Percentiles rank a stretch among this genome's conserved stretches.
These are phyloP conservation scores for Aelia acuminata DNA, from an alignment of 2,888 invertebrate genomes.

Conservation along the genomic window DNA sequence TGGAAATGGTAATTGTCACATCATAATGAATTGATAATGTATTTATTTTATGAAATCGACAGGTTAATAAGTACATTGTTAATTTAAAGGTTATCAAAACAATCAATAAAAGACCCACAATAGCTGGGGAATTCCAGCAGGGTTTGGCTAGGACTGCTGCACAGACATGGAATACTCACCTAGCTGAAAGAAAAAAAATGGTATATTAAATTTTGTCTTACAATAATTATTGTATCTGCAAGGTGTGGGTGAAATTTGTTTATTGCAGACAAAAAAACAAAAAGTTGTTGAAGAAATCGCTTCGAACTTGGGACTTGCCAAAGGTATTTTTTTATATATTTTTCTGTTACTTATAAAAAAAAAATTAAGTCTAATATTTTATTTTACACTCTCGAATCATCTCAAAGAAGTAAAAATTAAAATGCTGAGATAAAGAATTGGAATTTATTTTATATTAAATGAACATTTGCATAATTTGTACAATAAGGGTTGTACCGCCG, in stretches of 20 bases:
- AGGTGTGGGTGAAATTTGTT: background rate
- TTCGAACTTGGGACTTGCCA: background rate
- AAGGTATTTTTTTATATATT: background rate
- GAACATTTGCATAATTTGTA: too few relatives aligned
- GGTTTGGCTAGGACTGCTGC: background rate
- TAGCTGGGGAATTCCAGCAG: background rate
- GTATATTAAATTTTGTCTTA: background rate
- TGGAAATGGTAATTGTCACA: background rate
- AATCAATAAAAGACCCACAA: background rate
- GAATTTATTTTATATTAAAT: too few relatives aligned
- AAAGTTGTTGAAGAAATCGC: background rate
- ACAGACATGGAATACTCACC: background rate
- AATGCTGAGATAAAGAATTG: too few relatives aligned
- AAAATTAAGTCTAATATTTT: too few relatives aligned
- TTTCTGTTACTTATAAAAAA: too few relatives aligned
- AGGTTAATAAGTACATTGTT: background rate
- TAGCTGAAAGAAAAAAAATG: background rate
- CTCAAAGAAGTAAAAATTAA: too few relatives aligned
- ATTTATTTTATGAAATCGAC: too few relatives aligned
- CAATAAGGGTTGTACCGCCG: too few relatives aligned
- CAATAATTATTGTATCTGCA: background rate
- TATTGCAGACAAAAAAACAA: background rate
- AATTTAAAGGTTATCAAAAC: constrained; percentile 9
- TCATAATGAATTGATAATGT: too few relatives aligned
- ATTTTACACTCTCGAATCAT: too few relatives aligned